Conservation (phyloP, 2,797 vertebrate species). For the Falco concolor region DNA sequence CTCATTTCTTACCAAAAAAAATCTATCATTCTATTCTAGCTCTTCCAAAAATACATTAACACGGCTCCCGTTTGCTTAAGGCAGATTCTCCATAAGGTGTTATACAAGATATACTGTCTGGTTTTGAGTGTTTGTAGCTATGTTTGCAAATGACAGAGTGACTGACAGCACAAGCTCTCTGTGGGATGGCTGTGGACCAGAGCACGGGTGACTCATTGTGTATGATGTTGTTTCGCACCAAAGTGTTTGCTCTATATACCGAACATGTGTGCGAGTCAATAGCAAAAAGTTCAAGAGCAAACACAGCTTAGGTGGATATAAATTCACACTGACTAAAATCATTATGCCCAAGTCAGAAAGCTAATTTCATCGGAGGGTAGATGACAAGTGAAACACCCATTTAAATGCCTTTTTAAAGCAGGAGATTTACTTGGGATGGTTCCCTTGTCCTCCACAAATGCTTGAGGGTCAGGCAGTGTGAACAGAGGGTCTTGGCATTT, state of each 20-base stretch:
- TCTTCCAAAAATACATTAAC: neutral
- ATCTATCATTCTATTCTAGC: neutral
- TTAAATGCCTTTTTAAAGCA: neutral
- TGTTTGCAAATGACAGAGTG: slow-evolving; percentile 61
- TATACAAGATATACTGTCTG: slow-evolving; percentile 56
- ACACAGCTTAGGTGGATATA: slow-evolving; percentile 36
- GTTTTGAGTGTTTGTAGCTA: slow-evolving; percentile 43
- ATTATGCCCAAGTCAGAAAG: neutral
- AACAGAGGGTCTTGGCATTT: neutral
- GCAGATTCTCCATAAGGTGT: slow-evolving; percentile 47
- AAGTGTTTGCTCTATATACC: slow-evolving; percentile 61
- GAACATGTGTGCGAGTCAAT: slow-evolving; percentile 62
- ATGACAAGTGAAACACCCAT: neutral
- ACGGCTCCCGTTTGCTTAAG: neutral
- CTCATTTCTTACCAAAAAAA: neutral
- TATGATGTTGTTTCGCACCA: slow-evolving; percentile 64
- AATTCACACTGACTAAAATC: slow-evolving; percentile 7
- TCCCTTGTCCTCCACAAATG: neutral
- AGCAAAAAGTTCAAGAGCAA: slow-evolving; percentile 46
- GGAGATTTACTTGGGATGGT: neutral
- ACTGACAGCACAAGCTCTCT: slow-evolving; percentile 62
- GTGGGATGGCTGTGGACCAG: slow-evolving; percentile 66
- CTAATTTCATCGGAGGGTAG: neutral
- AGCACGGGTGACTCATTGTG: slow-evolving; percentile 62
- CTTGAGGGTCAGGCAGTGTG: neutral